These are phyloP conservation scores for Prinia subflava DNA, from an alignment of 2,113 vertebrate species.

Conservation along the genomic window DNA sequence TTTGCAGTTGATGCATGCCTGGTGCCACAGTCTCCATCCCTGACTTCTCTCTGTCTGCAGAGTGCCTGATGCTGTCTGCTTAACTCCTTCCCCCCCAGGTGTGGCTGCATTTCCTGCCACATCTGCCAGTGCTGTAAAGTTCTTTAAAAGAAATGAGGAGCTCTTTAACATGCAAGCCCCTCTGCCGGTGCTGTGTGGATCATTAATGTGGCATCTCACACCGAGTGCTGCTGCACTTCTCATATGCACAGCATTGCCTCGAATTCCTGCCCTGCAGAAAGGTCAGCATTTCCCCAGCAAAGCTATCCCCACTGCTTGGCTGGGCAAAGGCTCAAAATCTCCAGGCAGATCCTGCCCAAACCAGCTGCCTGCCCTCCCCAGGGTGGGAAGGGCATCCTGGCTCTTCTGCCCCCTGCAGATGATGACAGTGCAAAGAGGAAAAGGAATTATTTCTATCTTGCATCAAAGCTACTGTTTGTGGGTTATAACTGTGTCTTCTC, in stretches of 20 bases:
- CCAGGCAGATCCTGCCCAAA: background rate
- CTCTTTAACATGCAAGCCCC: background rate
- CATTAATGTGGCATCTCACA: background rate
- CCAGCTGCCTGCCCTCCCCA: background rate
- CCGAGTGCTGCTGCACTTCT: background rate
- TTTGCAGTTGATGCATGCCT: background rate
- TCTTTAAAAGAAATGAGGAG: background rate
- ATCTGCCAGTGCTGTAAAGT: background rate
- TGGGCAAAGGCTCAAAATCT: background rate
- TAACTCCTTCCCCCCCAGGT: slow-evolving; percentile 1
- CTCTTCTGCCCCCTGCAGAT: background rate
- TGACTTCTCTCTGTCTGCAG: background rate
- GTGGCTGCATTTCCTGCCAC: background rate
- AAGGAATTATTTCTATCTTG: background rate
- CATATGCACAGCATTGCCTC: background rate
- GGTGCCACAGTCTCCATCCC: background rate
- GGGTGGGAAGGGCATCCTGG: background rate
- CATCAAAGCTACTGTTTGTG: background rate
- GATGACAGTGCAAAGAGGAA: background rate
- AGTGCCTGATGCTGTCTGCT: background rate
- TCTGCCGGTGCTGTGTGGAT: background rate
- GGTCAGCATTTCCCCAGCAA: background rate
- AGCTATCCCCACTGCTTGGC: background rate
- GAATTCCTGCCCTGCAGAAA: background rate
- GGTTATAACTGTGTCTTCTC: background rate